Conservation (phyloP, 2,113 vertebrate species). For the Malurus elegans region DNA sequence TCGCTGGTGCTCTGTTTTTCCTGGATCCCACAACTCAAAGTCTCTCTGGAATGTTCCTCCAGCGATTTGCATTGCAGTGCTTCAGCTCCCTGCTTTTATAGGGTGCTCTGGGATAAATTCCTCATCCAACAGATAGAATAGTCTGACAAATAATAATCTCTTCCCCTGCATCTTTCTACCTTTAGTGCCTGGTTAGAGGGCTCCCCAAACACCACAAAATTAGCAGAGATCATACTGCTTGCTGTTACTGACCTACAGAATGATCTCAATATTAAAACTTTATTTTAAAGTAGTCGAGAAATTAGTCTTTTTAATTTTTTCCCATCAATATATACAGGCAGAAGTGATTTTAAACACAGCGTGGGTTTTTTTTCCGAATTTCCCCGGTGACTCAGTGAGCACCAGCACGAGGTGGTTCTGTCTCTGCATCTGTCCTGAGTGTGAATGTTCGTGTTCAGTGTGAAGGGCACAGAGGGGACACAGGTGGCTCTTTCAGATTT, state of each 20-base stretch:
- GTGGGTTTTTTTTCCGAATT: neutral
- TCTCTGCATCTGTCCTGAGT: neutral
- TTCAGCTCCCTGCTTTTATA: neutral
- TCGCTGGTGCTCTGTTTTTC: neutral
- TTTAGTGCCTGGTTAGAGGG: neutral
- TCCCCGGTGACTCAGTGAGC: neutral
- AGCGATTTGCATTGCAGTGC: neutral
- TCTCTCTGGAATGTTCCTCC: conserved; percentile 5
- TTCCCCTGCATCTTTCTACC: neutral
- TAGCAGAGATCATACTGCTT: neutral
- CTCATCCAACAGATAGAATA: neutral
- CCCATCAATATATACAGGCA: neutral
- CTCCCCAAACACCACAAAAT: neutral
- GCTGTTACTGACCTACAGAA: neutral
- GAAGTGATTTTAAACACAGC: neutral
- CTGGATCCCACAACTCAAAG: neutral
- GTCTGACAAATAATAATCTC: neutral
- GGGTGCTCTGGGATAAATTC: neutral
- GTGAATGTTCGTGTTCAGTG: neutral
- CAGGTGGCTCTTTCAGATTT: neutral
- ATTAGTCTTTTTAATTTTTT: neutral
- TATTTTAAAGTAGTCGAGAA: neutral
- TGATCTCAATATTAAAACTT: neutral
- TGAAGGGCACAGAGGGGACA: neutral
- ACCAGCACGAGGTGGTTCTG: neutral